Conservation (phyloP, 2,113 vertebrate species). For the Stigmatopora argus region DNA sequence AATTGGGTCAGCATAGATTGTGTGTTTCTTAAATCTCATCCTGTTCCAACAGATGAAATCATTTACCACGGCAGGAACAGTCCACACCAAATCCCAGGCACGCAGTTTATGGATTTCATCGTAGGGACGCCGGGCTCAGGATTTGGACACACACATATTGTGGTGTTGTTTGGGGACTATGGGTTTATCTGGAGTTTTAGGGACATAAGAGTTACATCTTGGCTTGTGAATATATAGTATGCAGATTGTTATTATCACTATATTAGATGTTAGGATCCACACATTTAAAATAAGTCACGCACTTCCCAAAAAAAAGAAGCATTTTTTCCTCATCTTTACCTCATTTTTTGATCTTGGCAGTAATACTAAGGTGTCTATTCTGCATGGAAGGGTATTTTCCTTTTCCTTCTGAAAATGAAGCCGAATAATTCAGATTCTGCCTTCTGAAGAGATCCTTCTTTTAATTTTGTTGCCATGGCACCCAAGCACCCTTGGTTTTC, state of each 20-base stretch:
- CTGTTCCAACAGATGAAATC: conserved; percentile 59
- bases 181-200: conserved; percentile 49
- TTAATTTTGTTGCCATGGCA: conserved; percentile 82
- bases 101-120: conserved; percentile 61
- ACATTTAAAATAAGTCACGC: too few species aligned
- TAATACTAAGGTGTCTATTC: conserved; percentile 9
- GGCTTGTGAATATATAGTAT: conserved; percentile 43
- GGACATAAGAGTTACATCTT: conserved; percentile 54
- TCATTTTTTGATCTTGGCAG: conserved; percentile 46
- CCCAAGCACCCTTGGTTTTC: conserved; percentile 77
- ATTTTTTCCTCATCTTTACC: conserved; percentile 26
- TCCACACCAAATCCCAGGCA: conserved; percentile 46
- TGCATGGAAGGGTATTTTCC: conserved; percentile 54
- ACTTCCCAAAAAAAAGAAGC: conserved; percentile 34
- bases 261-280: conserved; percentile 33
- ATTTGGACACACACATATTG: conserved; percentile 51
- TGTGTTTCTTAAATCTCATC: conserved; percentile 54
- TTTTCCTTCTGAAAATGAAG: conserved; percentile 69
- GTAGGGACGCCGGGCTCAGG: conserved; percentile 40
- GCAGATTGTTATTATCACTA: conserved; percentile 35
- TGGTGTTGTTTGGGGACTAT: conserved; percentile 40
- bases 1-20: conserved; percentile 30
- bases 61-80: conserved; percentile 54
- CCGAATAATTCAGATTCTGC: conserved; percentile 77
- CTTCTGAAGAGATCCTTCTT: conserved; percentile 77